Base-by-base conservation (phyloP, 2,797 vertebrate species). In the Coilia nasus region DNA sequence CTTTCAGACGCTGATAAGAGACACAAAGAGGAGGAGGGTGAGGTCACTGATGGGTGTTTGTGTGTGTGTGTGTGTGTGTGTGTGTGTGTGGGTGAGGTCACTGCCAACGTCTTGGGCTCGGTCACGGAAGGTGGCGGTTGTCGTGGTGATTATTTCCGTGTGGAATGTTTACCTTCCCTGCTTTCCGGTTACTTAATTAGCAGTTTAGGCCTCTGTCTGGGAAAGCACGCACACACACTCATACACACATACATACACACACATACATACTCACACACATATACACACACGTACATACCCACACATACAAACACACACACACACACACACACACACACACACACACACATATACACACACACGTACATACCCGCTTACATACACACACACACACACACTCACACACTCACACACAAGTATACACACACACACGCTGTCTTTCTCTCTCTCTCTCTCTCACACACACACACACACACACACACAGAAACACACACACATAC, bases 181-280 rank as follows among this genome's bases (percentile, higher is more conserved):
- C 89, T 94, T 95, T 96, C 93, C 93, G 92, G 89, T 89, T 87
- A 93, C 92, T 93, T 96, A 94, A 95, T 95, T 95, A 93, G 94
- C 93, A 91, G 83, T 84, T 89, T 84, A 84, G 87, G 84, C 83
- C 84, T 86, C 85, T 91, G 89, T 94, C 93, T 92, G 90, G 93
- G 92, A 93, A 94, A 9, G 50, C 50, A 54, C 50, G 9, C 50
- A 54, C 50, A 54, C 50, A 54, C 50, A 54, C 50, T 10, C 7
- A 9, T 6, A 54, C 50, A 54, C 50, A 54, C 50, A 54, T 6
- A 54, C 50, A 54, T 6, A 54, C 50, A 54, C 50, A 3, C 6
- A 54, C 50, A 54, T 6, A 54, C 50, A 54, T 6, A 82, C 81
- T 35, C 25, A 59, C 50, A 82, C 50, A 82, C 50, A 82, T 50